Evolutionary conservation across 2,113 vertebrate genomes (phyloP), one percentile per base, ranked within the genome.

Genomic region (Oxyura jamaicensis): DNA sequence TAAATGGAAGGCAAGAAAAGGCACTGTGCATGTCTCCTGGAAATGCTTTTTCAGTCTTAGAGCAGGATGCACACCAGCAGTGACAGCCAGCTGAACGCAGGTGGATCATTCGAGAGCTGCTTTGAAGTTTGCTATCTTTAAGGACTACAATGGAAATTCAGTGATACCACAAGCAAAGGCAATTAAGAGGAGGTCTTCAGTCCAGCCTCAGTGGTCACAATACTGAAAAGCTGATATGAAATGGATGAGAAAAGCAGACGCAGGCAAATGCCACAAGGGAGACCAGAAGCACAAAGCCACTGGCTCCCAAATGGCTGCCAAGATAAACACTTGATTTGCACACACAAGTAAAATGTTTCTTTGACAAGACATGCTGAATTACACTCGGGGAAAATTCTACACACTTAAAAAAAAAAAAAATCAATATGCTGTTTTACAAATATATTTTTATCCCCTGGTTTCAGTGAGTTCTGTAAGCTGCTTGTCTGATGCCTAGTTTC

Each of bases 371-470:
- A 3, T n/a, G 46, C 35, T 76, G 69, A 87, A 90, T 95, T 88
- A 74, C 7, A 59, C 55, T 11, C n/a, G 28, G 84, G 73, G 56
- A 94, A 88, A 91, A 83, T 76, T 95, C 62, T 55, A 73, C 44
- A 10, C 6, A 8, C 28, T 68, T 56, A 72, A 46, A 39, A 53
- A 48, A 39, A 53, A 48, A 48, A 48, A 46, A 78, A 88, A 86
- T 93, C 87, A 75, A 89, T 89, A 74, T 44, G 25, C 31, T 55
- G 20, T 75, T 93, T 85, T 66, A 79, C 44, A 86, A 89, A 92
- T 83, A 36, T 39, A n/a, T 91, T 94, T 90, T 94, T 88, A 74
- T 92, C 83, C 52, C 33, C 36, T 81, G 59, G 33, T 84, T 96
- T 96, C 88, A 93, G 75, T 53, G 75, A 71, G 77, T 91, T 94